Evolutionary conservation across 2,888 invertebrate genomes (phyloP).

Genomic region (Eledona agricola): DNA sequence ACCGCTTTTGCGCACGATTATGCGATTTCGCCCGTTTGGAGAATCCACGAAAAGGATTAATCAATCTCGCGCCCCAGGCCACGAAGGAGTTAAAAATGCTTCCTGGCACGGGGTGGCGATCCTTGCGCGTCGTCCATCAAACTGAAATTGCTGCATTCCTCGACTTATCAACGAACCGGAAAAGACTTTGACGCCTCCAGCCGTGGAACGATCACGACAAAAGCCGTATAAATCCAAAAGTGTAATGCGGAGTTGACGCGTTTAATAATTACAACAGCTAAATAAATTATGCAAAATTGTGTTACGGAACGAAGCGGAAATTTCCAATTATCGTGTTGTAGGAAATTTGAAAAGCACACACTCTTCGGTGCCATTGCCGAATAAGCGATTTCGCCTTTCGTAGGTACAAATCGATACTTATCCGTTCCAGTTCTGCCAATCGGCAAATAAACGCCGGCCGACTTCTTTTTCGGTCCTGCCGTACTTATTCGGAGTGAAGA

Average conservation of each 20-base stretch:
- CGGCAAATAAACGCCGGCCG: constrained; percentile 21
- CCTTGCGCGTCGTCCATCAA: constrained; percentile 7
- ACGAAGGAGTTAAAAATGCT: constrained; percentile 6
- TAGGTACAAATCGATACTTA: constrained; percentile 34
- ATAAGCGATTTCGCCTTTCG: constrained; percentile 34
- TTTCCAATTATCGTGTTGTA: constrained; percentile 29
- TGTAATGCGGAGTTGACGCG: constrained; percentile 5
- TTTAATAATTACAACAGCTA: constrained; percentile 26
- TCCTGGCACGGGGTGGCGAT: constrained; percentile 3
- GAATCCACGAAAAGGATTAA: constrained; percentile 18
- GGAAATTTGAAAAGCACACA: constrained; percentile 28
- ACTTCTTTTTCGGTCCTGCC: constrained; percentile 24
- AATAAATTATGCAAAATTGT: constrained; percentile 30
- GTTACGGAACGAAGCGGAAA: constrained; percentile 29
- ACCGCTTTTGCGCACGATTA: too few relatives aligned
- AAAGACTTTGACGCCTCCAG: constrained; percentile 17
- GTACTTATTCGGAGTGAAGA: constrained; percentile 32
- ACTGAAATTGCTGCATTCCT: constrained; percentile 18
- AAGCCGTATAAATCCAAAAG: constrained; percentile 19
- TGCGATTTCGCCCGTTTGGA: constrained; percentile 9
- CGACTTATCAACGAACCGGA: constrained; percentile 17
- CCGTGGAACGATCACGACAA: constrained; percentile 8
- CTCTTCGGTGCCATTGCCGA: constrained; percentile 9
- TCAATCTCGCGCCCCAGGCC: constrained; percentile 4
- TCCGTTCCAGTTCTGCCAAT: constrained; percentile 32